Conservation (phyloP, 2,888 invertebrate genomes). For the Callyntrura guangdongensis region DNA sequence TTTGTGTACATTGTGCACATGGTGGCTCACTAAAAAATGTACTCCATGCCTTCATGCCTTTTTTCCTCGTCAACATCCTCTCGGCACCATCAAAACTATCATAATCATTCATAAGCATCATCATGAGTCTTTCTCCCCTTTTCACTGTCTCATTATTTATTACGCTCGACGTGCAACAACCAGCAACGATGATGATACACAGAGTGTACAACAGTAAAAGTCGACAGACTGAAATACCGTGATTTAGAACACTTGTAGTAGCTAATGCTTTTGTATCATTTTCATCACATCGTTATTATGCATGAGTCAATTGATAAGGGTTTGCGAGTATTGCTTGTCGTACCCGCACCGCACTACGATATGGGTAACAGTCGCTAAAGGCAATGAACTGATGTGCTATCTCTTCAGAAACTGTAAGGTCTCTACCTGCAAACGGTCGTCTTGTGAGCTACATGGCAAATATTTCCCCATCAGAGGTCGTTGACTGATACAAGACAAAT, state of each 20-base stretch:
- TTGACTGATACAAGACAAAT: too few species aligned
- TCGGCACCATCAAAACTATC: not conserved
- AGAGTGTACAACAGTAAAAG: not conserved
- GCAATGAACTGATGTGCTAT: not conserved
- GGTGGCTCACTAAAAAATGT: not conserved
- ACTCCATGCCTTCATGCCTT: not conserved
- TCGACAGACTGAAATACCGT: not conserved
- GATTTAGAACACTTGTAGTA: not conserved
- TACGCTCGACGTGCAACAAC: not conserved
- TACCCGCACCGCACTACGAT: not conserved
- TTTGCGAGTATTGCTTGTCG: not conserved
- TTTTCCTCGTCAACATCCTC: not conserved
- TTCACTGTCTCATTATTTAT: slow-evolving; percentile 10
- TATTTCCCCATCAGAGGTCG: too few species aligned
- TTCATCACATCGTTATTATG: slow-evolving; percentile 33
- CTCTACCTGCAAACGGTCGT: too few species aligned
- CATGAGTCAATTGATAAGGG: slow-evolving; percentile 37
- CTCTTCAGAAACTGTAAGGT: not conserved
- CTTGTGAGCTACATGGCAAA: too few species aligned
- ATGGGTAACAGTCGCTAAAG: not conserved
- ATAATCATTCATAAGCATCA: not conserved
- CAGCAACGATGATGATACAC: too few species aligned
- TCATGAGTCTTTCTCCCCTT: not conserved
- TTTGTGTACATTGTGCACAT: not conserved
- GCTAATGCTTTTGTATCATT: not conserved